A percentile compares a stretch with the other conserved stretches of the same genome.
phyloP scores from a whole-genome alignment of 2,797 vertebrate species.

The Melopsittacus undulatus region DNA sequence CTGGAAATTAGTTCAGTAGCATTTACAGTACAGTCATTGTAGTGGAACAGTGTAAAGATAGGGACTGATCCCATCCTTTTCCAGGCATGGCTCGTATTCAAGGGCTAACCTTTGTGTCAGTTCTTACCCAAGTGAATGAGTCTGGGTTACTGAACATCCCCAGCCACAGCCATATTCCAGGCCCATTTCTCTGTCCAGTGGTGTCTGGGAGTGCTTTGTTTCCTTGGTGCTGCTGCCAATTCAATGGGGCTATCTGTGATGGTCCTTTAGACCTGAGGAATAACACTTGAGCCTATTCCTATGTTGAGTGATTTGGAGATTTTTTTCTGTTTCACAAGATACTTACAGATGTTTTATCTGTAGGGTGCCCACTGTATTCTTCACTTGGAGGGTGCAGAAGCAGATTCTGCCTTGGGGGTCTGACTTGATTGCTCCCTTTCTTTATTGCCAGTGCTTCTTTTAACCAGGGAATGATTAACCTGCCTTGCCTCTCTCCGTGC shows the following conservation, averaged over 20 bases:
- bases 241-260: not conserved
- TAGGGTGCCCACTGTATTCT: not conserved
- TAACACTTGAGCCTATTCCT: not conserved
- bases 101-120: not conserved
- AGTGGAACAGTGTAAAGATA: not conserved
- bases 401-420: not conserved
- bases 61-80: not conserved
- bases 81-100: fast-evolving
- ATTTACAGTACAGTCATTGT: not conserved
- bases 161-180: not conserved
- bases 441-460: not conserved
- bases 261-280: not conserved
- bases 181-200: not conserved
- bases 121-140: not conserved
- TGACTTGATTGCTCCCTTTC: not conserved
- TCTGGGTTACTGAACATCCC: not conserved
- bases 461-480: not conserved
- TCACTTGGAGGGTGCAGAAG: not conserved
- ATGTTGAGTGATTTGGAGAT: not conserved
- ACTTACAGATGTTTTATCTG: not conserved
- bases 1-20: not conserved
- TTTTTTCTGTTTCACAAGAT: not conserved
- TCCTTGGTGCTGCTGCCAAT: not conserved
- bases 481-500: not conserved
- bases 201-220: not conserved